phyloP scores from a whole-genome alignment of 2,888 invertebrate species.

The Zhuqinia jingwanae region DNA sequence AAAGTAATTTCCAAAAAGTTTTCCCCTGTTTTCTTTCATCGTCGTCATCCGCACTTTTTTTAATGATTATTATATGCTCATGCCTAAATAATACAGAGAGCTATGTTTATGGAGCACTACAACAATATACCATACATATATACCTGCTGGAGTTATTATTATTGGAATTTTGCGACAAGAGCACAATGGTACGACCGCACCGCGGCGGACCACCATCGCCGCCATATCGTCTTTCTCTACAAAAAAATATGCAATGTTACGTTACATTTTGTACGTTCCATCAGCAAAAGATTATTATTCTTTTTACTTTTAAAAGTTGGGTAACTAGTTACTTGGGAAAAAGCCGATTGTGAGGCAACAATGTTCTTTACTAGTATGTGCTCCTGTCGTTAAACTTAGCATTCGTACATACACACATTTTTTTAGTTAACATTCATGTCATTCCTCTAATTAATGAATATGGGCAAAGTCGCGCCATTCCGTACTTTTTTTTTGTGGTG shows the following conservation, averaged over 20 bases:
- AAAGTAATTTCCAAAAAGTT: conserved; percentile 44
- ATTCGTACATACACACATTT: conserved; percentile 9
- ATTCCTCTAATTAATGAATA: conserved; percentile 67
- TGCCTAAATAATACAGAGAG: conserved; percentile 25
- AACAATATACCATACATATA: no score
- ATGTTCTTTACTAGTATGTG: conserved; percentile 1
- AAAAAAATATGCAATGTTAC: conserved; percentile 30
- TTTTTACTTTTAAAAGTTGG: conserved; percentile 5
- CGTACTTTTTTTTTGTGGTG: conserved; percentile 18
- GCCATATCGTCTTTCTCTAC: neutral
- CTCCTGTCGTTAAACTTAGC: neutral
- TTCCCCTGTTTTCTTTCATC: conserved; percentile 48
- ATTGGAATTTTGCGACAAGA: conserved; percentile 49
- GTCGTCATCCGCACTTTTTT: conserved; percentile 27
- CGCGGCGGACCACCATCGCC: neutral
- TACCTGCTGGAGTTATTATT: conserved; percentile 23
- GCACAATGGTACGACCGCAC: conserved; percentile 47
- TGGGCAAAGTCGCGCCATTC: conserved; percentile 61
- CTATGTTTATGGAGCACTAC: neutral
- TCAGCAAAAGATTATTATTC: no score
- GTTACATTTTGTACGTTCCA: neutral
- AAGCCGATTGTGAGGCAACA: conserved; percentile 41
- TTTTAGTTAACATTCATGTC: conserved; percentile 62
- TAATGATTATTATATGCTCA: conserved; percentile 41
- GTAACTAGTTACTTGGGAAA: conserved; percentile 40